These are phyloP conservation scores for Phrynocephalus vlangalii DNA, from an alignment of 2,797 vertebrate genomes.

Conservation along the genomic window DNA sequence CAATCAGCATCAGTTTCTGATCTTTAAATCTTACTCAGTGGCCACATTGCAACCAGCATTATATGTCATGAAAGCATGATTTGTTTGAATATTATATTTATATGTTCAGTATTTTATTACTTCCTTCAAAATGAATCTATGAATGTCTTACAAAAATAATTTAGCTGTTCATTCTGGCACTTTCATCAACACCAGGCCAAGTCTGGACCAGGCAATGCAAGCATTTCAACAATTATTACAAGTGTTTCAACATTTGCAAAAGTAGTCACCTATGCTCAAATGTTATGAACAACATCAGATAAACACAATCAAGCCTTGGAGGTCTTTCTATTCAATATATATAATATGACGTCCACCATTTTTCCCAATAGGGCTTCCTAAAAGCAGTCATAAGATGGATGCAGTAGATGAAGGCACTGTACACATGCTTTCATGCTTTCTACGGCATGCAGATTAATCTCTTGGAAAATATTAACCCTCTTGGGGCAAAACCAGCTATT, in stretches of 20 bases:
- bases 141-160: background rate
- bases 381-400: background rate
- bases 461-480: background rate
- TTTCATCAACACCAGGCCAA: background rate
- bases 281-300: background rate
- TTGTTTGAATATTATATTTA: background rate
- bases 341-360: background rate
- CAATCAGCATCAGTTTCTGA: background rate
- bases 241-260: background rate
- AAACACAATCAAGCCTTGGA: background rate
- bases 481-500: background rate
- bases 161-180: background rate
- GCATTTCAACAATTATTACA: background rate
- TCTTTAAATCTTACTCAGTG: background rate
- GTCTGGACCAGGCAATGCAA: background rate
- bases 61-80: background rate
- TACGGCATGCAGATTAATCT: background rate
- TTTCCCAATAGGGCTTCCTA: background rate
- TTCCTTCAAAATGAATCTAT: background rate
- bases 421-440: background rate
- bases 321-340: background rate
- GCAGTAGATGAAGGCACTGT: background rate
- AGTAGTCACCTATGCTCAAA: background rate
- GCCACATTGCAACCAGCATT: background rate
- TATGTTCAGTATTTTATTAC: background rate